These are phyloP conservation scores for Tamandua tetradactyla DNA, from an alignment of 2,797 vertebrate species.

Conservation along the genomic window DNA sequence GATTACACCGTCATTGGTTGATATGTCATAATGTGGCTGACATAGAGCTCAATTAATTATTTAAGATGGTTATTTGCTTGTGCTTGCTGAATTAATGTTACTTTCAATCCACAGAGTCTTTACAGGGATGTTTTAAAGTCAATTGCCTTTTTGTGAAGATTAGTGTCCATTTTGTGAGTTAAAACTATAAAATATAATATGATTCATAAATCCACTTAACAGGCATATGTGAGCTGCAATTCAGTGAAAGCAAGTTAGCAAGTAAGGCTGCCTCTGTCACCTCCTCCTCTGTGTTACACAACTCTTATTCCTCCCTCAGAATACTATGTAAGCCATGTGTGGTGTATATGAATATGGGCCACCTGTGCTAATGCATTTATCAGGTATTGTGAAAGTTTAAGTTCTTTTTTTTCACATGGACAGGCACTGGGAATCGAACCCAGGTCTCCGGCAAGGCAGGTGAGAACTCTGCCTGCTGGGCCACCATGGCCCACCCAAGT, in stretches of 20 bases:
- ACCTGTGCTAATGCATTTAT: background rate
- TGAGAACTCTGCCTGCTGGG: no score
- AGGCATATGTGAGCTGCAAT: background rate
- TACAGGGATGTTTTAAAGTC: slow-evolving; percentile 28
- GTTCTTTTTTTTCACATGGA: background rate
- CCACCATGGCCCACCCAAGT: no score
- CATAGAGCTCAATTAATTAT: background rate
- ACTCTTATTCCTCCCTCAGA: background rate
- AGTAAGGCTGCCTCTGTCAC: no score
- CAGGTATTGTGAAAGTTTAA: background rate
- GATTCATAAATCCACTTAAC: background rate
- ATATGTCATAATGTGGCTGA: background rate
- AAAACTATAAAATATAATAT: slow-evolving; percentile 26
- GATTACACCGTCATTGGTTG: background rate
- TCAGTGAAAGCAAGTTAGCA: background rate
- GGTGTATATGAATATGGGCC: background rate
- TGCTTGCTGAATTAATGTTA: slow-evolving; percentile 4
- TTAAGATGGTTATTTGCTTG: background rate
- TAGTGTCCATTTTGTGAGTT: slow-evolving; percentile 39
- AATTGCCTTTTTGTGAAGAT: slow-evolving; percentile 47
- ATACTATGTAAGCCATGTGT: background rate
- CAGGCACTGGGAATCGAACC: no score
- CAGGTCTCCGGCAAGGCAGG: no score
- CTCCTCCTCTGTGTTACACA: background rate
- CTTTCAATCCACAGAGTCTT: slow-evolving; percentile 48